A percentile compares a stretch with the other conserved stretches of the same genome.
These are phyloP conservation scores for Cotesia chilonis DNA, from an alignment of 1,140 invertebrate genomes.

Conservation along the genomic window DNA sequence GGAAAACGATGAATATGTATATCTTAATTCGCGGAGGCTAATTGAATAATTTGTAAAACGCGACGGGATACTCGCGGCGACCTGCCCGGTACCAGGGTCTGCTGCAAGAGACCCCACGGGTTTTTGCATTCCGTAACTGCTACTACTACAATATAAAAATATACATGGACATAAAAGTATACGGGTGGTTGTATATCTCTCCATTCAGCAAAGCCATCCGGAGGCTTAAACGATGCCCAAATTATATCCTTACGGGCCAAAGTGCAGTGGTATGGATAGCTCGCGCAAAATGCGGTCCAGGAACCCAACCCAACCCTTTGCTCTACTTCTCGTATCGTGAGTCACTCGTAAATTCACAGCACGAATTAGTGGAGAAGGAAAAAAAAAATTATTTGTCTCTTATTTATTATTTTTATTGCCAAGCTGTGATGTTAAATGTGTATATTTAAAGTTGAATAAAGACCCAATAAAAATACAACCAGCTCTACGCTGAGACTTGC, in stretches of 20 bases:
- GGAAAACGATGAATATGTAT: constrained; percentile 64
- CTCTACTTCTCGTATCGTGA: background rate
- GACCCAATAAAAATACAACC: too few species aligned
- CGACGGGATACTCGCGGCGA: constrained; percentile 37
- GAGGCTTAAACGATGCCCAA: constrained; percentile 2
- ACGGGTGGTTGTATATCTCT: too few species aligned
- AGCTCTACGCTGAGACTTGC: too few species aligned
- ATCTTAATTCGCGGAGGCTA: constrained; percentile 66
- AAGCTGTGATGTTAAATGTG: too few species aligned
- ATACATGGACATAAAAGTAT: background rate
- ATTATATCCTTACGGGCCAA: constrained; percentile 30
- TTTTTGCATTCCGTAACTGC: constrained; percentile 17
- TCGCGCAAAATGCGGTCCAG: constrained; percentile 46
- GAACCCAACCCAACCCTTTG: background rate
- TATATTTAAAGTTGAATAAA: too few species aligned
- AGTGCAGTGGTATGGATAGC: constrained; percentile 45
- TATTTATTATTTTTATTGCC: too few species aligned
- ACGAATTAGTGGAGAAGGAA: too few species aligned
- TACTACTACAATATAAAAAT: background rate
- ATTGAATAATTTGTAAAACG: constrained; percentile 69
- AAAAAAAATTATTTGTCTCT: too few species aligned
- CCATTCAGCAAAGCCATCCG: background rate
- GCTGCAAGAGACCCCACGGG: background rate
- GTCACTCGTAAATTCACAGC: constrained; percentile 10
- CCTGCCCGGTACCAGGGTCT: background rate